These are phyloP conservation scores for Drosophila bocqueti DNA, from an alignment of 1,140 invertebrate genomes.

Conservation along the genomic window DNA sequence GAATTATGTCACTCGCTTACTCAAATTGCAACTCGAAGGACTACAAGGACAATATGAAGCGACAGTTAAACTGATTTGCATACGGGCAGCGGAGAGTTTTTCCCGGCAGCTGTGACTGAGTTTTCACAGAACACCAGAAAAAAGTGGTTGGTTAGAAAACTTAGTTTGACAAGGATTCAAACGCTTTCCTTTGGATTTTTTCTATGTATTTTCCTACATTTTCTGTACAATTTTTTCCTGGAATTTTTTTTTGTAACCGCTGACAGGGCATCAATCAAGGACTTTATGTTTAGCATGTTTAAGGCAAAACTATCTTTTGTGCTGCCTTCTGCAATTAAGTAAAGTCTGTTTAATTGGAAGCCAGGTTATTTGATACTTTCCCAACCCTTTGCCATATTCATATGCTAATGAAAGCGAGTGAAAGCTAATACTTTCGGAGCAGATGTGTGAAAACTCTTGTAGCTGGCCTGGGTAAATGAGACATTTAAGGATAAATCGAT, in stretches of 20 bases:
- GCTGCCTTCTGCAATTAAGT: constrained; percentile 49
- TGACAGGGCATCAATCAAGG: constrained; percentile 73
- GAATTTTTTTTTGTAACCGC: constrained; percentile 3
- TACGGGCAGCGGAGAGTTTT: constrained; percentile 49
- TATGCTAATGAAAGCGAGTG: constrained; percentile 38
- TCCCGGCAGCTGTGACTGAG: constrained; percentile 42
- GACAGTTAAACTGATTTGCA: constrained; percentile 67
- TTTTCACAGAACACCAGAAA: constrained; percentile 21
- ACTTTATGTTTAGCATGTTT: constrained; percentile 73
- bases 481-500: constrained; percentile 19
- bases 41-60: constrained; percentile 32
- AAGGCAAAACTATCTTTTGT: constrained; percentile 36
- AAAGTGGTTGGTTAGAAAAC: constrained; percentile 62
- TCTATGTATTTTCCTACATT: constrained; percentile 13
- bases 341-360: constrained; percentile 60
- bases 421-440: constrained; percentile 35
- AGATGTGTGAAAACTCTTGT: constrained; percentile 11
- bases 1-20: constrained; percentile 84
- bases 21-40: constrained; percentile 75
- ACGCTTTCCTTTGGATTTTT: constrained; percentile 13
- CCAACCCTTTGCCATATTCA: constrained; percentile 30
- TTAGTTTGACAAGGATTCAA: constrained; percentile 39
- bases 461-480: constrained; percentile 49
- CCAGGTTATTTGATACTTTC: constrained; percentile 63
- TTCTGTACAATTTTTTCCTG: constrained; percentile 18